Base-by-base conservation (phyloP, 2,888 invertebrate genomes). In the Hirtodrosophila duncani region DNA sequence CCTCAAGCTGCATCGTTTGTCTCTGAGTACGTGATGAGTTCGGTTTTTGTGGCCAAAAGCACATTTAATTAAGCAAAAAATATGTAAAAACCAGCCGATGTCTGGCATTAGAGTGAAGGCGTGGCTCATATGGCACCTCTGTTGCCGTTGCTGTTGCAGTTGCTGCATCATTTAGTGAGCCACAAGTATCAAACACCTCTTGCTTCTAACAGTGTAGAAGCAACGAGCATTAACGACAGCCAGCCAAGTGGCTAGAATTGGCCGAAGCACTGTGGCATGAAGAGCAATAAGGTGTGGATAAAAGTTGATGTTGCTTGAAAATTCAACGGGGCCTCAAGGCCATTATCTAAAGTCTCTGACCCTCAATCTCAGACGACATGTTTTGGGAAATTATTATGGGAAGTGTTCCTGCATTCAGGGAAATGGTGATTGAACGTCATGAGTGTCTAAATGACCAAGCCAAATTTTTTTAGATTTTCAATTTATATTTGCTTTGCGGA, bases 141-240 rank as follows among this genome's bases (percentile, higher is more conserved):
- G 9, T 23, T 21, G 16, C 30, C 18, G 52, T 13, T 52, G 52
- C 52, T 44, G 38, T 60, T 23, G 21, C 20, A 36, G 45, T 10
- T 51, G 45, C 53, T 49, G 42, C 53, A 61, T 46, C 44, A 59
- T 53, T n/a, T n/a, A n/a, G 72, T 59, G 24, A 49, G 27, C 37
- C 60, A 65, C 75, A 67, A 59, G 26, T 49, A 55, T 64, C 45
- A 72, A 64, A 57, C 61, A 77, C 61, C 58, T 69, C 50, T 20
- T 13, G 44, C 58, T 70, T 70, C 72, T 66, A 77, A 71, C n/a
- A n/a, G n/a, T n/a, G n/a, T 71, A 75, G 71, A 63, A 9, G 34
- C 30, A 59, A 57, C 62, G 53, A 62, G 78, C 57, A 62, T 78
- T 78, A 69, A 78, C 67, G 67, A 49, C 63, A 23, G 33, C 33